phyloP scores from a whole-genome alignment of 2,113 vertebrate species.

The Chrysemys picta region DNA sequence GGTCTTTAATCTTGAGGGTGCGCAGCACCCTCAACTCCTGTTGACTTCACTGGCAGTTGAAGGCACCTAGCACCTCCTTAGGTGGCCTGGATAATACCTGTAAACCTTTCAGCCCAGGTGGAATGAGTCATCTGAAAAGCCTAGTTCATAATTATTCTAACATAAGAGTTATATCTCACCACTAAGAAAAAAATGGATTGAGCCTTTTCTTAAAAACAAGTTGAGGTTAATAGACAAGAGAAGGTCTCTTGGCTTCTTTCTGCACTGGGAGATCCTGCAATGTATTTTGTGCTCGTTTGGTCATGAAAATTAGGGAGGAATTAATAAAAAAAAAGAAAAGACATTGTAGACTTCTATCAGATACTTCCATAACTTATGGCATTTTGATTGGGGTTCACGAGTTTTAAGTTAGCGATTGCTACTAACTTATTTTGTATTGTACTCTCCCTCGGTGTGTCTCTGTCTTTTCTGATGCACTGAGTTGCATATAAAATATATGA shows the following conservation, averaged over 20 bases:
- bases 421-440: background rate
- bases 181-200: background rate
- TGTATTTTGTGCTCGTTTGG: background rate
- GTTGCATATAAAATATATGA: background rate
- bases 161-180: background rate
- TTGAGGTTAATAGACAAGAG: background rate
- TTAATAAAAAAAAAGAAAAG: background rate
- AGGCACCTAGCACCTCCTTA: background rate
- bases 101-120: background rate
- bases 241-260: background rate
- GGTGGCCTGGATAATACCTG: background rate
- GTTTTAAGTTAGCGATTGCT: background rate
- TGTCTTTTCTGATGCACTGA: background rate
- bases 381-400: background rate
- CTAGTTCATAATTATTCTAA: background rate
- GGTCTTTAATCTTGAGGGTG: fast-evolving
- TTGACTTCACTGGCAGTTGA: background rate
- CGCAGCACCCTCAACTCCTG: background rate
- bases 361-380: background rate
- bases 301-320: background rate
- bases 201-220: background rate
- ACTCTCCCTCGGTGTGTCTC: background rate
- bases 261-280: background rate
- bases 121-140: background rate
- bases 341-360: background rate